A percentile compares a stretch with the other conserved stretches of the same genome.
phyloP scores from a whole-genome alignment of 2,888 invertebrate genomes.

The Chelonus formosanus region DNA sequence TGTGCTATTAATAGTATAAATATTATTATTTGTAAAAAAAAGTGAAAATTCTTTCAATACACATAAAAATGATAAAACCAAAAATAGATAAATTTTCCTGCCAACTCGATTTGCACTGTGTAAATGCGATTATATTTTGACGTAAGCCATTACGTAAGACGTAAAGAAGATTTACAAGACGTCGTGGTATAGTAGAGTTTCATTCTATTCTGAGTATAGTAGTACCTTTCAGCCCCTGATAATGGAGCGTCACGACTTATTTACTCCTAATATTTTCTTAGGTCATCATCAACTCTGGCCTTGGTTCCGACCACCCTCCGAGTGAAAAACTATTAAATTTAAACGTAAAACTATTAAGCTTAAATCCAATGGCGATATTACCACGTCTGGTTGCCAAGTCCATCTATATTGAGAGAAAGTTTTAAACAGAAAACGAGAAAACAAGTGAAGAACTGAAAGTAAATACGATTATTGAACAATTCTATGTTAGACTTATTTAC shows the following conservation, averaged over 20 bases:
- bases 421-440: background rate
- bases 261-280: conserved; percentile 38
- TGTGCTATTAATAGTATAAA: no score
- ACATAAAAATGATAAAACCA: background rate
- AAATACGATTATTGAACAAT: background rate
- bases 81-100: background rate
- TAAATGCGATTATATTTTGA: background rate
- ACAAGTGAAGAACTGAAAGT: background rate
- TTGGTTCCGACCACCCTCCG: conserved; percentile 19
- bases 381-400: background rate
- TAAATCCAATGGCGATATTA: background rate
- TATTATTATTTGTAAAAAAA: background rate
- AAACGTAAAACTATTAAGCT: background rate
- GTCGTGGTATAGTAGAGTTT: background rate
- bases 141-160: background rate
- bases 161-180: conserved; percentile 16
- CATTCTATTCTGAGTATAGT: background rate
- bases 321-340: conserved; percentile 16
- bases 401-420: background rate
- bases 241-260: conserved; percentile 34
- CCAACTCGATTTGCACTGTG: background rate
- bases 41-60: background rate
- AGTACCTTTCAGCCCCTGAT: conserved; percentile 34
- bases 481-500: background rate
- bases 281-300: conserved; percentile 31